Percentiles rank a stretch among this genome's conserved stretches.
phyloP scores from a whole-genome alignment of 2,113 vertebrate species.

The Calidris pugnax region DNA sequence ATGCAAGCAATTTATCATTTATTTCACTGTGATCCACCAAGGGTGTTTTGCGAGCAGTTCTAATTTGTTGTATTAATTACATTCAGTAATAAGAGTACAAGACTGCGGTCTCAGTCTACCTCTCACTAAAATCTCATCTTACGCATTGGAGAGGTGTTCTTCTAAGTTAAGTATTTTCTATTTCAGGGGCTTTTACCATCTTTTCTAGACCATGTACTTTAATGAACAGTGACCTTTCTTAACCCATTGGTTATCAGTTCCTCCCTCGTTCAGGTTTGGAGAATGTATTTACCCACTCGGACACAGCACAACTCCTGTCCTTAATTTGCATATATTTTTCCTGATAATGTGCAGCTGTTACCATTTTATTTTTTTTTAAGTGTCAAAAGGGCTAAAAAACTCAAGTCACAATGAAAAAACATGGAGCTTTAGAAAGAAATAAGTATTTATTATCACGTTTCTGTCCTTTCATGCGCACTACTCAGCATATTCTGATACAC shows the following conservation, averaged over 20 bases:
- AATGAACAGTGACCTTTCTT: background rate
- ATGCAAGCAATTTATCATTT: conserved; percentile 1
- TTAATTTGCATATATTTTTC: background rate
- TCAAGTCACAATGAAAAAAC: background rate
- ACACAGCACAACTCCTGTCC: background rate
- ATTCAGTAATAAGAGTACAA: background rate
- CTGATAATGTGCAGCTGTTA: background rate
- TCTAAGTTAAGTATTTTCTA: background rate
- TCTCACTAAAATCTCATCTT: background rate
- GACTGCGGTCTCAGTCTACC: background rate
- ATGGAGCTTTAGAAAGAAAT: background rate
- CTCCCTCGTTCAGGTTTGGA: background rate
- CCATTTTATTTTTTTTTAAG: background rate
- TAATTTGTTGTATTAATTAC: conserved; percentile 43
- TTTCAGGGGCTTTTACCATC: background rate
- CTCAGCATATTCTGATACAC: background rate
- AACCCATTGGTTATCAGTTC: accelerated
- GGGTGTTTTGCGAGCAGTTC: background rate
- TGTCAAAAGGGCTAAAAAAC: background rate
- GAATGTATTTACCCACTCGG: background rate
- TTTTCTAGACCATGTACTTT: background rate
- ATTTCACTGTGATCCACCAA: background rate
- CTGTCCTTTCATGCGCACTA: background rate
- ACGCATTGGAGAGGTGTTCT: background rate
- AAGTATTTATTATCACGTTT: background rate